Conservation (phyloP, 2,113 vertebrate species). For the Myrmecobius fasciatus region DNA sequence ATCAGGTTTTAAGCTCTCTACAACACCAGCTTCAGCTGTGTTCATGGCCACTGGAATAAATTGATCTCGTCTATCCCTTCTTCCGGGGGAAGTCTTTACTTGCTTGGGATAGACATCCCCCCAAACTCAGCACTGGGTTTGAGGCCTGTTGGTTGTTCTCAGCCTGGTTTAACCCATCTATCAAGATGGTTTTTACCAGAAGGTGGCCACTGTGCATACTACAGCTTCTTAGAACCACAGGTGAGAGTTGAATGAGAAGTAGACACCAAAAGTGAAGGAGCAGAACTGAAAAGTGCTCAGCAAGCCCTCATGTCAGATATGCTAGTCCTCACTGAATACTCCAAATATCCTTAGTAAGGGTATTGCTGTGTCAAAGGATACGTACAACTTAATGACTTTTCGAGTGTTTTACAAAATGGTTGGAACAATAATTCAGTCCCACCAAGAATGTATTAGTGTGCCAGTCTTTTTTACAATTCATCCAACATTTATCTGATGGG, state of each 20-base stretch:
- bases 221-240: background rate
- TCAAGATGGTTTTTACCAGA: background rate
- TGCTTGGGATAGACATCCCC: background rate
- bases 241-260: background rate
- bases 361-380: background rate
- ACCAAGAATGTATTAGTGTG: background rate
- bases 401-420: background rate
- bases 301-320: background rate
- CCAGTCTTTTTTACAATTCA: background rate
- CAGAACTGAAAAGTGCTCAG: background rate
- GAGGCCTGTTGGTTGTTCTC: background rate
- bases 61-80: background rate
- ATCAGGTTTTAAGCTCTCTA: background rate
- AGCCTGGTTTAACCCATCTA: background rate
- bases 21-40: background rate
- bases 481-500: background rate
- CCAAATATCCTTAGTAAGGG: no score
- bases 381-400: background rate
- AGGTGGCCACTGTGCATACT: background rate
- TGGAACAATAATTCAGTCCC: background rate
- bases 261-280: background rate
- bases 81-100: background rate
- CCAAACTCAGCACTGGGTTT: background rate
- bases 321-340: no score
- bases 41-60: background rate